A percentile compares a stretch with the other conserved stretches of the same genome.
These are phyloP conservation scores for Rhogogaster chlorosoma DNA, from an alignment of 2,888 invertebrate genomes.

Conservation along the genomic window DNA sequence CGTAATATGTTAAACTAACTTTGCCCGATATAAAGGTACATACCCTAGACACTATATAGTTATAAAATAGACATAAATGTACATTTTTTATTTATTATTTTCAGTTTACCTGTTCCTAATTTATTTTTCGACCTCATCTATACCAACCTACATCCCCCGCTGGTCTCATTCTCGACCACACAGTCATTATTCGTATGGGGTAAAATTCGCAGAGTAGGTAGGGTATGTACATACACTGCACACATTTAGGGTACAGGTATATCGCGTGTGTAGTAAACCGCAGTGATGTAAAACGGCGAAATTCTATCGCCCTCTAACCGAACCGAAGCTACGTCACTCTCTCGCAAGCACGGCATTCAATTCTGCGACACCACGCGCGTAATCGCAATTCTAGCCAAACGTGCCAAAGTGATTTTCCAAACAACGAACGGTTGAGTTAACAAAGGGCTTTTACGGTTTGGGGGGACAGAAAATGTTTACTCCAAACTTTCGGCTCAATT, in stretches of 20 bases:
- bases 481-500: neutral
- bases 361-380: conserved; percentile 22
- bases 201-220: neutral
- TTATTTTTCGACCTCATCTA: neutral
- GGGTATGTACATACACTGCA: neutral
- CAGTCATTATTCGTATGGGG: neutral
- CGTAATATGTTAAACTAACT: neutral
- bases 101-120: neutral
- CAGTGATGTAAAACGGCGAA: conserved; percentile 7
- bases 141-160: neutral
- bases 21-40: neutral
- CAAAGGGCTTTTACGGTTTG: conserved; percentile 15
- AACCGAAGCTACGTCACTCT: neutral
- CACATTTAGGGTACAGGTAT: too few relatives aligned
- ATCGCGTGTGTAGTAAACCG: neutral
- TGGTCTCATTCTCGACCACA: neutral
- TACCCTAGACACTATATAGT: neutral
- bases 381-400: conserved; percentile 27
- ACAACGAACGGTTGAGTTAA: conserved; percentile 25
- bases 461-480: conserved; percentile 20
- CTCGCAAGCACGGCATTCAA: neutral
- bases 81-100: neutral
- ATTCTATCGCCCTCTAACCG: conserved; percentile 18
- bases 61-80: neutral
- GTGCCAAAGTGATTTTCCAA: conserved; percentile 34